A percentile compares a stretch with the other conserved stretches of the same genome.
Conservation (phyloP, 1,140 invertebrate genomes). For the Ceratoteleas bidentatus region DNA sequence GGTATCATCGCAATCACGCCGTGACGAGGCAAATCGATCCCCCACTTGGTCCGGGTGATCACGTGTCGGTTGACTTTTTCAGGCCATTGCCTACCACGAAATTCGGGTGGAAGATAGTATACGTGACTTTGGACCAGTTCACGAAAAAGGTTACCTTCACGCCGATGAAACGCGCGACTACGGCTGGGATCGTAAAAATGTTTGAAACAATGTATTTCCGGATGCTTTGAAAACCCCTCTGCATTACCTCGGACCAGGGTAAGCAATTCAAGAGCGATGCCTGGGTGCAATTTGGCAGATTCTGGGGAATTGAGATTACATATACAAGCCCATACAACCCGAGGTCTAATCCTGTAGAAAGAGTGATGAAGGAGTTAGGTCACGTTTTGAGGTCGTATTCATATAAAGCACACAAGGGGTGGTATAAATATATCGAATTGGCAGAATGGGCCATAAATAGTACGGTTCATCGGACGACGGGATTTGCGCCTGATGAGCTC, state of each 20-base stretch:
- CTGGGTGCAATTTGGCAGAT: neutral
- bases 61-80: neutral
- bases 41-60: neutral
- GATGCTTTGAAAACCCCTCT: neutral
- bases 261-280: too few species aligned
- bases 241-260: neutral
- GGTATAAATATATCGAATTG: neutral
- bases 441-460: constrained; percentile 7
- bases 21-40: neutral
- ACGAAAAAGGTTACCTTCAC: neutral
- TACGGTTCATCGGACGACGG: constrained; percentile 2
- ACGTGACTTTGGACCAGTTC: neutral
- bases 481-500: neutral
- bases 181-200: neutral
- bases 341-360: too few species aligned
- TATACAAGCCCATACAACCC: too few species aligned
- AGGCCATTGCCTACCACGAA: neutral
- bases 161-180: neutral
- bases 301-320: constrained; percentile 5
- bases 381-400: neutral
- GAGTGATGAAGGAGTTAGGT: too few species aligned
- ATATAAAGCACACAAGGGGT: neutral
- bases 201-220: neutral
- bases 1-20: too few species aligned
- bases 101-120: constrained; percentile 4